These are phyloP conservation scores for Brenthis daphne DNA, from an alignment of 2,888 invertebrate species.

Conservation along the genomic window DNA sequence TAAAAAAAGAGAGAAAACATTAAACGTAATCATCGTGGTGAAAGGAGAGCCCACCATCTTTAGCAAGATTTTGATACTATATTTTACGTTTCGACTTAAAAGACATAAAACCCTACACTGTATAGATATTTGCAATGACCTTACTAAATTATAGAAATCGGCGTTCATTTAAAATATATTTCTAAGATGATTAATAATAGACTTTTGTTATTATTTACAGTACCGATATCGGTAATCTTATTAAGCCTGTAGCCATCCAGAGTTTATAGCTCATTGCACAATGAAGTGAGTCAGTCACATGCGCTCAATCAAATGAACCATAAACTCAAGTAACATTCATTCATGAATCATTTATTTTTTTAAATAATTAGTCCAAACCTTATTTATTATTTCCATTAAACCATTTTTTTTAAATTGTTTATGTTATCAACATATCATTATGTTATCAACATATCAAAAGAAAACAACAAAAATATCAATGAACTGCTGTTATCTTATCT, in stretches of 20 bases:
- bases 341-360: conserved; percentile 16
- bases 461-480: too few relatives aligned
- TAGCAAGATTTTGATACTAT: too few relatives aligned
- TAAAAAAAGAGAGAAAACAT: too few relatives aligned
- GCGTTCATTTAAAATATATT: too few relatives aligned
- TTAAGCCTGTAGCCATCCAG: conserved; percentile 17
- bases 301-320: conserved; percentile 16
- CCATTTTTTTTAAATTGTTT: not conserved
- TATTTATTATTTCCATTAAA: not conserved
- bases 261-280: conserved; percentile 25
- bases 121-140: too few relatives aligned
- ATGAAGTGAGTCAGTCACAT: conserved; percentile 28
- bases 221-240: conserved; percentile 5
- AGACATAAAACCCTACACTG: too few relatives aligned
- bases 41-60: too few relatives aligned
- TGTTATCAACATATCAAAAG: not conserved
- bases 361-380: not conserved
- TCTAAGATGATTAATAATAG: not conserved
- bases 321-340: conserved; percentile 21
- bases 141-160: too few relatives aligned
- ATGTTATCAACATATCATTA: not conserved
- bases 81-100: too few relatives aligned
- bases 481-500: too few relatives aligned
- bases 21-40: too few relatives aligned
- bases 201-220: not conserved